Base-by-base conservation (phyloP, 2,888 invertebrate species). In the Danaus chrysippus region DNA sequence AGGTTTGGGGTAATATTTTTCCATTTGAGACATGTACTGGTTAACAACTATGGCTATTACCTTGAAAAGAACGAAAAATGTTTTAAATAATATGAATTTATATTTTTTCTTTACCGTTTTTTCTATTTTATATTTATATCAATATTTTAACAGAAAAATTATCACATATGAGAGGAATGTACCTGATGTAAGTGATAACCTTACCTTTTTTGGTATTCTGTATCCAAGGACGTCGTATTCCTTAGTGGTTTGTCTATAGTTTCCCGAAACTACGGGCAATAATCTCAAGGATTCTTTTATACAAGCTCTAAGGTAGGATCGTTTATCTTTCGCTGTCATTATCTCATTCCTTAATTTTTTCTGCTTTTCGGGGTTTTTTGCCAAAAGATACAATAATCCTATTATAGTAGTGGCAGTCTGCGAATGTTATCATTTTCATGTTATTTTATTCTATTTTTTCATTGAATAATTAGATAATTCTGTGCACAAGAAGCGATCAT, bases 271-370 rank as follows among this genome's bases (percentile, higher is more conserved):
- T 1, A 94, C 91, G 0, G 94, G 93, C 73, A 92, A 89, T 23
- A 93, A 68, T 71, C 95, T 91, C 63, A 94, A 77, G 0, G 93
- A 88, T 81, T 96, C 96, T 75, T 95, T 96, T 52, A 96, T 91
- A 70, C 94, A 94, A 0, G 95, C 95, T 68, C 92, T 93, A 17
- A 96, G 75, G 73, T 94, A 96, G 0, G 92, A 88, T 66, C 92
- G 83, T 78, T 61, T 84, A 2, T 75, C 77, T 1, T 72, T 43
- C 10, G 71, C 77, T 1, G 76, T 78, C 0, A 81, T 64, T 10
- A 93, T 72, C 76, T 95, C 94, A 44, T 92, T 78, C 17, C 93
- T 87, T 9, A 95, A 81, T 70, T 90, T 92, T 9, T 91, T 82
- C 78, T 96, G 96, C 59, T 93, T 92, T 0, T 92, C 91, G 11